Evolutionary conservation across 1,140 invertebrate species (phyloP), one percentile per base, ranked within the genome.

Genomic region (Dendroctonus valens): DNA sequence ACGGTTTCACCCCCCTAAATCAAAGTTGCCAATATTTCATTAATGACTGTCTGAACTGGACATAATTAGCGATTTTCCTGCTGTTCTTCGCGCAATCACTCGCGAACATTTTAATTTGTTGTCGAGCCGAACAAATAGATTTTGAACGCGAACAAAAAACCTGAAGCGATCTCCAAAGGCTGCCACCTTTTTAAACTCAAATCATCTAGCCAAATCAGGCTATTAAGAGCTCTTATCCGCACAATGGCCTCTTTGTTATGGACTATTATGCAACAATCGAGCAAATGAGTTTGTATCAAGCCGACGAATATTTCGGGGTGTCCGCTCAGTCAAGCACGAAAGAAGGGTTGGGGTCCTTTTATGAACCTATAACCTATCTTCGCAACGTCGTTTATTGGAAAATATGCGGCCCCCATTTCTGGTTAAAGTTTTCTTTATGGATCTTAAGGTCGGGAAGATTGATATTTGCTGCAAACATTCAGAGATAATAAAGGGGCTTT

Each of bases 211-310:
- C 61, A 68, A 69, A 72, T 68, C 70, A 72, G 69, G 68, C 72
- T 70, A 72, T 73, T 61, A 70, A 68, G 57, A 50, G 57, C 55
- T 59, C 61, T 70, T 66, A 54, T 58, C 37, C 50, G 57, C 51
- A 71, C 65, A 72, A 73, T 69, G 60, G 68, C 59, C 55, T 69
- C 57, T 70, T 69, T 73, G 72, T 72, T 70, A 59, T 50, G 69
- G 51, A 58, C 70, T 69, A 74, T 74, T 74, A 72, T 71, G 58
- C 59, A 70, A 73, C 70, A 73, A 72, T 72, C 70, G 70, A 66
- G 63, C 67, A 67, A 74, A 74, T 72, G 69, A 65, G 67, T 72
- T 71, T 64, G 68, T 68, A 70, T 71, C 72, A 73, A 69, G 70
- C 71, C 65, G 64, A 65, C 72, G 64, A 58, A 65, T 65, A 65